Base-by-base conservation (phyloP, 1,140 invertebrate genomes). In the Papilio machaon region DNA sequence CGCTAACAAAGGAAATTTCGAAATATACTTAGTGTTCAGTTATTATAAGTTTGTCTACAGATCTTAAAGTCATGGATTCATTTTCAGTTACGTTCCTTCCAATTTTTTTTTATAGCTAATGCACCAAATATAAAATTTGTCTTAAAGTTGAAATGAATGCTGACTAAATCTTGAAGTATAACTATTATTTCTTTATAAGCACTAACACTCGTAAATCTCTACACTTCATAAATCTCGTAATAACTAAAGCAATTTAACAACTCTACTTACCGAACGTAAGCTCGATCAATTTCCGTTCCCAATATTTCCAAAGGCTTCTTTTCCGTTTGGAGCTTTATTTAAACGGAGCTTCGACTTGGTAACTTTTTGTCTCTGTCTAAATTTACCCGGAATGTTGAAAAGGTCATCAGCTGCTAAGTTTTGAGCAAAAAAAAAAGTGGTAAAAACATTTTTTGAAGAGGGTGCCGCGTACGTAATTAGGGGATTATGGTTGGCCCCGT, bases 351-450 rank as follows among this genome's bases (percentile, higher is more conserved):
- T 52, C 47, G 19, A 54, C 73, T 74, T 49, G 5, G 74, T 76
- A 54, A 76, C 74, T 76, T 76, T 76, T 76, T 76, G 74, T 73
- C 43, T 47, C 23, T 23, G 47, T 76, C 74, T 76, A 76, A 76
- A 76, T 52, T 76, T 76, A 76, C 6, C 46, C 17, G 23, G 47
- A 76, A 76, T 76, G 74, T 76, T 76, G 74, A 76, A 76, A 76
- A 76, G 74, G 74, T 52, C 74, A 76, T 76, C 74, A 76, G 74
- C 74, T 76, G 74, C 74, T 76, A 76, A 76, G 43, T 76, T 76
- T 49, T 47, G 5, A 76, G 47, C 74, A 76, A 76, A 76, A 67
- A 76, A 67, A 76, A 76, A 23, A 10, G 73, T 47, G 35, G 73
- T 74, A 74, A 74, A 74, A 74, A 74, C 17, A 74, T 47, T 52